A percentile compares a stretch with the other conserved stretches of the same genome.
These are phyloP conservation scores for Tetrao urogallus DNA, from an alignment of 2,113 vertebrate species.

Conservation along the genomic window DNA sequence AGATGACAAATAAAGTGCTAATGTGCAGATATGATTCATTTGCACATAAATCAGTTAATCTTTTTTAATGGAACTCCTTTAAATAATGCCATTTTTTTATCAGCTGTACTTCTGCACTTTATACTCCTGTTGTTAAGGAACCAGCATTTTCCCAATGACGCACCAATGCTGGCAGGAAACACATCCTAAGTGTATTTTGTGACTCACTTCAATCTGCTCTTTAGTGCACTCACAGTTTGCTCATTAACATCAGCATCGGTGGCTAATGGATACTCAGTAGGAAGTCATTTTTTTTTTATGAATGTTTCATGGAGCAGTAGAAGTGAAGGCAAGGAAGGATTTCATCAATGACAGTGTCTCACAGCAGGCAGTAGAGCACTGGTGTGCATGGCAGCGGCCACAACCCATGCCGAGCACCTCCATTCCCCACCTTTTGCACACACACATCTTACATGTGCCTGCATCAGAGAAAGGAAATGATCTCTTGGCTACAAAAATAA, in stretches of 20 bases:
- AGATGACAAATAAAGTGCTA: constrained; percentile 14
- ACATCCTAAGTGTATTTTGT: constrained; percentile 73
- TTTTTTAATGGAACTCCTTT: constrained; percentile 39
- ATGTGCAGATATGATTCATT: constrained; percentile 45
- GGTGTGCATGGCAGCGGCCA: not conserved
- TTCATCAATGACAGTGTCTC: constrained; percentile 15
- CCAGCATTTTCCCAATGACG: constrained; percentile 71
- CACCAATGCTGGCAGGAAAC: constrained; percentile 75
- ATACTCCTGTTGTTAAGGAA: constrained; percentile 68
- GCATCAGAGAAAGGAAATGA: not conserved
- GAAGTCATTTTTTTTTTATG: constrained; percentile 77
- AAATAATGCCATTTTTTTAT: constrained; percentile 29
- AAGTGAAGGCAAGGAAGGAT: constrained; percentile 59
- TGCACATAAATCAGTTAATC: constrained; percentile 39
- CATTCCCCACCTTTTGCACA: accelerated
- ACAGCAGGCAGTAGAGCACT: not conserved
- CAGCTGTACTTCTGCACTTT: constrained; percentile 54
- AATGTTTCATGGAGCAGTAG: constrained; percentile 80
- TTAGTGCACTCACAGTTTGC: constrained; percentile 64
- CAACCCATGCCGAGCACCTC: accelerated
- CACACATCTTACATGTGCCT: accelerated
- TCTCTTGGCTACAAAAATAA: not conserved
- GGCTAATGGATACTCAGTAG: constrained; percentile 78
- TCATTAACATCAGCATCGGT: constrained; percentile 75
- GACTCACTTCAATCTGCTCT: constrained; percentile 81